Evolutionary conservation across 2,113 vertebrate genomes (phyloP).

Genomic region (Callocephalon fimbriatum): DNA sequence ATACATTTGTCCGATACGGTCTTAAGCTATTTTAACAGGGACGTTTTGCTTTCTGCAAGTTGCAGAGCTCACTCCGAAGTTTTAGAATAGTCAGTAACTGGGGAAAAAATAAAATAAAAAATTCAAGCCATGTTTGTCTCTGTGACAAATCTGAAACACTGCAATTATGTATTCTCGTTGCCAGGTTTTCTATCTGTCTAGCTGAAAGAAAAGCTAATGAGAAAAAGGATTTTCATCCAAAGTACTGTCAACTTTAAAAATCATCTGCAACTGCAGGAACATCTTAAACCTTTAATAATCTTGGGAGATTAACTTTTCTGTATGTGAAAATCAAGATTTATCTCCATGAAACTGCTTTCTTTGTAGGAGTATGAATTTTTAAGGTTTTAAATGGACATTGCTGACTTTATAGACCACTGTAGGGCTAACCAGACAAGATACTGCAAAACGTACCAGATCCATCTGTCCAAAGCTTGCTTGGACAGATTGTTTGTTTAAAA

Average conservation of each 20-base stretch:
- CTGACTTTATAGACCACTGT: background rate
- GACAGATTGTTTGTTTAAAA: background rate
- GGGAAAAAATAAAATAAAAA: background rate
- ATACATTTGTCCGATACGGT: background rate
- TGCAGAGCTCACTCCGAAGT: background rate
- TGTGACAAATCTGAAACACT: background rate
- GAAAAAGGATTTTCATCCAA: slow-evolving; percentile 30
- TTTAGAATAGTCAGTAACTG: background rate
- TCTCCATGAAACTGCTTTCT: background rate
- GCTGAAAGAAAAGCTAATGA: slow-evolving; percentile 29
- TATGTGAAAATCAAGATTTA: slow-evolving; percentile 6
- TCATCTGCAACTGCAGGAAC: slow-evolving; percentile 1
- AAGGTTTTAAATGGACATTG: background rate
- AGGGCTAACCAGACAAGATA: background rate
- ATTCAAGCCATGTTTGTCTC: background rate
- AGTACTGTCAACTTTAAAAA: slow-evolving; percentile 35
- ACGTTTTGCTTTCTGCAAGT: background rate
- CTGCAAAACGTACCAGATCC: background rate
- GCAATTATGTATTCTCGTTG: background rate
- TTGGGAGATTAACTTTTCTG: background rate
- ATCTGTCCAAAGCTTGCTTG: background rate
- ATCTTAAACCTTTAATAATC: slow-evolving; percentile 38
- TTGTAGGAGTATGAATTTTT: background rate
- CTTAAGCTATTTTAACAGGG: background rate
- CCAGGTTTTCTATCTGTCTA: background rate